Base-by-base conservation (phyloP, 2,113 vertebrate genomes). In the Tor tambroides region DNA sequence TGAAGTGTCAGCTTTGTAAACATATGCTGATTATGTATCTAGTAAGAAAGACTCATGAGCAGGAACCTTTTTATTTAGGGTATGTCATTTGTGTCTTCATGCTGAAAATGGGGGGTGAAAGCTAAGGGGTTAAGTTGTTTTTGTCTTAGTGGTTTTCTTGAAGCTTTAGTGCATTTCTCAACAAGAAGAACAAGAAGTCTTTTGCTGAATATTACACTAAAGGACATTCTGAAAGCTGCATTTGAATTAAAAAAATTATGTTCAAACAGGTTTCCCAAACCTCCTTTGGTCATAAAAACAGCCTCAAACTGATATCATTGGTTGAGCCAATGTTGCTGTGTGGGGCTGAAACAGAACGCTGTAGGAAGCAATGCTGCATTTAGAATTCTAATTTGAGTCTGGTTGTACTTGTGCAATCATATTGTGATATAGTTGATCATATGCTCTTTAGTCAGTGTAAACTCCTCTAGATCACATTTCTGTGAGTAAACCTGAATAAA, bases 401-500 rank as follows among this genome's bases (percentile, higher is more conserved):
- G 38, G 19, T 6, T 74, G 76, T 30, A 11, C 17, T 78, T 78
- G 15, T 2, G 17, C 51, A 59, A 11, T 38, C 51, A 14, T 35
- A 78, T 56, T 79, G 28, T 12, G 51, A 23, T 38, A 35, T n/a
- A n/a, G 51, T 10, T 59, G 51, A 79, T 59, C 77, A 38, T 38
- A 79, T 59, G 77, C 30, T 79, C 30, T 41, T 80, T 63, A 80
- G 78, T 80, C 78, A 63, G 21, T 59, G 21, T 49, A 41, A 61
- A 28, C 75, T 43, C 54, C 72, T 63, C 35, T 17, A 63, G 78
- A 7, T 41, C 32, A 63, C 78, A 80, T 63, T 80, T 63, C 78
- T 63, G 54, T 80, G 54, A 80, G 78, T 80, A 79, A 79, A 79
- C 77, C 19, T 79, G 77, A 79, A 19, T 80, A 80, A 63, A 38